Evolutionary conservation across 64 coral and sea anemone species (phyloP), one percentile per base, ranked within the genome.

Genomic region (Pachyseris speciosa): DNA sequence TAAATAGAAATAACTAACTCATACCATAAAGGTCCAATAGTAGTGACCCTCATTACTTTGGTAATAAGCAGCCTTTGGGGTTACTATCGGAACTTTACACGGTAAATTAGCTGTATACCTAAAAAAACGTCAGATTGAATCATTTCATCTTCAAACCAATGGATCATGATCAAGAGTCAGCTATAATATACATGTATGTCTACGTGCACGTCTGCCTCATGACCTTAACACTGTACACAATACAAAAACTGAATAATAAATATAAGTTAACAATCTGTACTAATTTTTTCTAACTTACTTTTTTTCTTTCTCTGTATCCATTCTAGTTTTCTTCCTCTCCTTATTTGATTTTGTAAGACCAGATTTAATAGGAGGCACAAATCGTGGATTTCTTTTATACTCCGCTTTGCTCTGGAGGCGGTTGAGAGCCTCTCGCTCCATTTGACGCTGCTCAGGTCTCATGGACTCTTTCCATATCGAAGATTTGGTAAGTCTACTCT

Each of bases 361-460:
- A 50, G 91, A 91, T 6, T 64, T 86, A 40, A 89, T 58, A 47
- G 97, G 97, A 28, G 97, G 97, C 22, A 99, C 93, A 95, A 92
- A 95, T 22, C 97, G 94, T 9, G 94, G 97, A 65, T 99, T 99
- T 40, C 94, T 85, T 68, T 93, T 92, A 26, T 99, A 99, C 66
- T 99, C 97, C 73, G 93, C 86, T 52, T 95, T 99, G 55, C 49
- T 92, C 87, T 99, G 87, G 40, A 99, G 75, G 31, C 80, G 95
- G 64, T 83, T 61, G 39, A 99, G 75, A 49, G 95, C 97, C 43
- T 92, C 86, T 17, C 94, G 57, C 49, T 99, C 97, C 20, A 80
- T 41, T 59, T 99, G 85, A 64, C 97, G 83, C 34, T 95, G 79
- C 68, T 86, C 89, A 20, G 97, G 97, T 51, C 84, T 95, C 89